Evolutionary conservation across 2,113 vertebrate genomes (phyloP).

Genomic region (Myrmophylax atrothorax): DNA sequence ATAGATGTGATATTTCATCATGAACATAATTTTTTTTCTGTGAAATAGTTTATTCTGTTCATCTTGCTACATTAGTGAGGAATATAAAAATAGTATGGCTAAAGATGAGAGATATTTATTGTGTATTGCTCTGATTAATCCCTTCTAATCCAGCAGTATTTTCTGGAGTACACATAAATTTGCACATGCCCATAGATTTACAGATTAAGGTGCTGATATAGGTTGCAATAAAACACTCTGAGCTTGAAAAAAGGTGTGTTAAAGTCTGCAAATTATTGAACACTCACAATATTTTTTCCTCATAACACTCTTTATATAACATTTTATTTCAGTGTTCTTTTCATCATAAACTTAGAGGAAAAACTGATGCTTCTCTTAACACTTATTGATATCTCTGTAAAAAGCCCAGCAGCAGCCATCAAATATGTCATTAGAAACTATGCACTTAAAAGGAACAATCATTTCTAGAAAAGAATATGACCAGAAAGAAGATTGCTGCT

Average conservation of each 20-base stretch:
- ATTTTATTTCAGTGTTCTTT: not conserved
- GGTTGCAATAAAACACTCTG: not conserved
- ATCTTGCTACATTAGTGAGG: not conserved
- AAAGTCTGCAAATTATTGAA: not conserved
- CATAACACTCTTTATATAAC: not conserved
- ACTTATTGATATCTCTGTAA: not conserved
- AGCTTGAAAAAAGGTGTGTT: not conserved
- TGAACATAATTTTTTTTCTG: not conserved
- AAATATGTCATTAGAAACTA: not conserved
- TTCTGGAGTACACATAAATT: not conserved
- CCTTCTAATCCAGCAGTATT: not conserved
- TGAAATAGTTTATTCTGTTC: not conserved
- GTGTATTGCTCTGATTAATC: not conserved
- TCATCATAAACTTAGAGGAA: not conserved
- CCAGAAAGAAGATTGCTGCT: not conserved
- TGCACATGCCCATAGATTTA: not conserved
- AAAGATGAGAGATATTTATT: not conserved
- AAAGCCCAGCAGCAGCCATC: not conserved
- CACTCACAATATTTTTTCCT: not conserved
- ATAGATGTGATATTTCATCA: not conserved
- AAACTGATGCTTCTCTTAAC: not conserved
- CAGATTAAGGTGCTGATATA: not conserved
- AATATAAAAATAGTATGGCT: not conserved
- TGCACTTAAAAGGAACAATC: not conserved
- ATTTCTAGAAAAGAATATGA: not conserved